phyloP scores from a whole-genome alignment of 1,140 invertebrate genomes.

The Microplitis mediator region DNA sequence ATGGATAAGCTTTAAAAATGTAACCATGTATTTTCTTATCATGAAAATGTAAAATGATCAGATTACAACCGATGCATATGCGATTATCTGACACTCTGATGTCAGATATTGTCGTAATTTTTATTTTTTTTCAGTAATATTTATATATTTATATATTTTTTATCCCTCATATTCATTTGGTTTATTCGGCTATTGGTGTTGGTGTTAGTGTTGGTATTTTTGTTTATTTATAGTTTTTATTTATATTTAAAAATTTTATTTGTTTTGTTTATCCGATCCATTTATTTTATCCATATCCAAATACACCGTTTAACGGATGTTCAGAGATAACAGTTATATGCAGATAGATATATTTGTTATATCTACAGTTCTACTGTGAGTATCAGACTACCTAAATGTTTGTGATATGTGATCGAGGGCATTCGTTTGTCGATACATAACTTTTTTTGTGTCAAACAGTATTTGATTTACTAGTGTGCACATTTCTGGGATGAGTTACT shows the following conservation, averaged over 20 bases:
- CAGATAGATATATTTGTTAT: conserved; percentile 31
- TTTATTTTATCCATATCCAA: conserved; percentile 32
- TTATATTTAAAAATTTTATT: conserved; percentile 10
- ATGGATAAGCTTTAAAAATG: not conserved
- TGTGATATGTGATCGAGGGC: conserved; percentile 35
- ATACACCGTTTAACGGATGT: conserved; percentile 37
- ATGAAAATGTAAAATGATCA: not conserved
- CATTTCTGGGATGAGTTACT: not conserved
- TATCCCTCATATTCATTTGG: not conserved
- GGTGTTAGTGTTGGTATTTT: not conserved
- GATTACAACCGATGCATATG: conserved; percentile 21
- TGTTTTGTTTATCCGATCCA: conserved; percentile 22
- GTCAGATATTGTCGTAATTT: conserved; percentile 13
- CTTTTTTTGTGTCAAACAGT: conserved; percentile 9
- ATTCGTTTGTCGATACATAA: conserved; percentile 26
- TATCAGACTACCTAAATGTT: conserved; percentile 23
- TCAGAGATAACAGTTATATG: conserved; percentile 30
- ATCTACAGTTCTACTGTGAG: conserved; percentile 25
- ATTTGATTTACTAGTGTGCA: not conserved
- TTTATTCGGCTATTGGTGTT: not conserved
- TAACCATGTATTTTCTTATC: not conserved
- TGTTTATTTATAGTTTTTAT: conserved; percentile 18
- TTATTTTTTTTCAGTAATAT: conserved; percentile 9
- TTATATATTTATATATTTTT: not conserved
- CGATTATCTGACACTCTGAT: conserved; percentile 24